phyloP scores from a whole-genome alignment of 2,888 invertebrate species.

The Drosophila atripex region DNA sequence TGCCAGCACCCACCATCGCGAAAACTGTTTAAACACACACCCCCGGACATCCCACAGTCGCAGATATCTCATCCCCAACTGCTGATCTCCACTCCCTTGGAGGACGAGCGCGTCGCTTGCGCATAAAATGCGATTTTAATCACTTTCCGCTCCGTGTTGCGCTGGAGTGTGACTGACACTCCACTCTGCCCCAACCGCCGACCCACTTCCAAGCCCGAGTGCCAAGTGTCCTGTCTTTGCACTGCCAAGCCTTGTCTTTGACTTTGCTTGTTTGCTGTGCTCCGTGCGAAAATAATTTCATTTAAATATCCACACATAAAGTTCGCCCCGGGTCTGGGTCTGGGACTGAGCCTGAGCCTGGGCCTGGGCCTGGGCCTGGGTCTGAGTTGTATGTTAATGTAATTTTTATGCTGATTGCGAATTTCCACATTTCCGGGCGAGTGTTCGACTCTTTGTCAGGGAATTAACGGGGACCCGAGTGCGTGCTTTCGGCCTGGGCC shows the following conservation, averaged over 20 bases:
- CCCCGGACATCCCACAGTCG: not conserved
- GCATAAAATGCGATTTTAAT: conserved; percentile 80
- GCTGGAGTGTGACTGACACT: conserved; percentile 41
- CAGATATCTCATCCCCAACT: not conserved
- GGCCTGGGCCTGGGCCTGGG: too few relatives aligned
- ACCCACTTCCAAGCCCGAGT: conserved; percentile 1
- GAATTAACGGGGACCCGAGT: conserved; percentile 44
- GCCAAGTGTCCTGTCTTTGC: conserved; percentile 20
- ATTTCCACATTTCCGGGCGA: conserved; percentile 75
- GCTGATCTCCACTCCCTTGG: conserved; percentile 19
- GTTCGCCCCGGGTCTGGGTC: conserved; percentile 31
- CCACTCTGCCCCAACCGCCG: not conserved
- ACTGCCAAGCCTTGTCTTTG: conserved; percentile 11
- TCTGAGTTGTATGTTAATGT: conserved; percentile 67
- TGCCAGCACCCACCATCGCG: conserved; percentile 16
- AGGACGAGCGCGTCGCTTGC: conserved; percentile 53
- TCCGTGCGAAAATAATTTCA: conserved; percentile 61
- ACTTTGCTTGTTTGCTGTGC: conserved; percentile 22
- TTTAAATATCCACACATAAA: conserved; percentile 70
- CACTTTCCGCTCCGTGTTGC: conserved; percentile 72
- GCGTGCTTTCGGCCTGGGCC: conserved; percentile 22
- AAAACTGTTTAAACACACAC: conserved; percentile 27
- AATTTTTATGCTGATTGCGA: conserved; percentile 78
- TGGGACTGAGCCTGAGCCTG: not conserved
- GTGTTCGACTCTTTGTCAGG: conserved; percentile 53